Evolutionary conservation across 1,140 invertebrate species (phyloP).

Genomic region (Cydia fagiglandana): DNA sequence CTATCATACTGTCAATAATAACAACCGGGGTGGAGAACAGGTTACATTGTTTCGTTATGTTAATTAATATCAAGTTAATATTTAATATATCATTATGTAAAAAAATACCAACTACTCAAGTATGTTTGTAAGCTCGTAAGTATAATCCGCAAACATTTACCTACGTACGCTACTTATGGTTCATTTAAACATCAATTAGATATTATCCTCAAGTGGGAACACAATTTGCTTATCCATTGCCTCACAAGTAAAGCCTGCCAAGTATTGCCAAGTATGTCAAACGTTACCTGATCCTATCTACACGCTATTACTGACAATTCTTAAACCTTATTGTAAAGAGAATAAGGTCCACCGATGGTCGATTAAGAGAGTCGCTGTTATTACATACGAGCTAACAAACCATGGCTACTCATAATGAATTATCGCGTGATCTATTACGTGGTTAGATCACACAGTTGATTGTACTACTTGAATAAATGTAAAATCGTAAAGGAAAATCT

Average conservation of each 20-base stretch:
- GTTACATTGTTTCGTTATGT: neutral
- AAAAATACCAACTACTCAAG: too few species aligned
- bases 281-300: neutral
- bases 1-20: too few species aligned
- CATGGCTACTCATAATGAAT: neutral
- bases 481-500: neutral
- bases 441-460: neutral
- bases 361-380: too few species aligned
- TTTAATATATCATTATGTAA: too few species aligned
- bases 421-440: neutral
- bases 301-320: neutral
- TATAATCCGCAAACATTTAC: neutral
- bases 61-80: too few species aligned
- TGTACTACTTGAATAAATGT: neutral
- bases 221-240: neutral
- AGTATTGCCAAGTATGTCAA: slow-evolving; percentile 10
- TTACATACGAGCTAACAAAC: neutral
- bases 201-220: neutral
- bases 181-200: neutral
- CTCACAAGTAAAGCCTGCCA: neutral
- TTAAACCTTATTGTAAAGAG: too few species aligned
- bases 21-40: neutral
- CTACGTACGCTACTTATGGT: neutral
- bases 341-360: too few species aligned
- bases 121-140: neutral